Percentiles rank a stretch among this genome's conserved stretches.
These are phyloP conservation scores for Sebastes minor DNA, from an alignment of 2,797 vertebrate genomes.

Conservation along the genomic window DNA sequence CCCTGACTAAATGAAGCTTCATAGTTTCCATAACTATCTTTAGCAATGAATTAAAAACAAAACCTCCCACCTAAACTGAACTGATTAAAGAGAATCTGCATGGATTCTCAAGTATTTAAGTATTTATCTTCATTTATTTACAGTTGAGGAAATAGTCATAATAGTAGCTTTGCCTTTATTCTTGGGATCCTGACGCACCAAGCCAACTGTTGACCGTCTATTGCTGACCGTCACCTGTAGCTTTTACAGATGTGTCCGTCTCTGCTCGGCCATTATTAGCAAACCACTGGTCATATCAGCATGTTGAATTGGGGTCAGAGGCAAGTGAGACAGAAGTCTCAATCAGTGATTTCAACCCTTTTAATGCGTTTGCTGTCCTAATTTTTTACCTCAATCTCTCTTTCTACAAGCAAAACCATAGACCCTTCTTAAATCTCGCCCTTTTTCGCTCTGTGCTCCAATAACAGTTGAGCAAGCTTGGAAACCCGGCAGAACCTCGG, in stretches of 20 bases:
- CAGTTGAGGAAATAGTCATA: neutral
- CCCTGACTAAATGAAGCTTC: slow-evolving; percentile 7
- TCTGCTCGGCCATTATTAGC: neutral
- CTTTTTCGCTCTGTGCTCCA: no score
- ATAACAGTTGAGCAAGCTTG: no score
- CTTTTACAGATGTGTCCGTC: neutral
- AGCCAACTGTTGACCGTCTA: neutral
- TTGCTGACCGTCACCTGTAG: neutral
- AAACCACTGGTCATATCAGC: neutral
- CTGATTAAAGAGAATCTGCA: neutral
- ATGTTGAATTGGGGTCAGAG: neutral
- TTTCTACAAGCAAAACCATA: neutral
- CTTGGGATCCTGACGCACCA: neutral
- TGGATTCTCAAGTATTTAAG: neutral
- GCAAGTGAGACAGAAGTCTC: neutral
- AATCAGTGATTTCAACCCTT: neutral
- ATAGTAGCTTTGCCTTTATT: neutral
- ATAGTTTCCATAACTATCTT: slow-evolving; percentile 18
- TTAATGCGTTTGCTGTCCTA: neutral
- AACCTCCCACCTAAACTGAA: neutral
- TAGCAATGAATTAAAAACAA: neutral
- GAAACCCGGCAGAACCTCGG: no score
- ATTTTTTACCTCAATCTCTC: neutral
- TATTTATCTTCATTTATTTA: neutral
- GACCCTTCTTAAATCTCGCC: neutral